Base-by-base conservation (phyloP, 2,113 vertebrate species). In the Rhinopomastus cyanomelas region DNA sequence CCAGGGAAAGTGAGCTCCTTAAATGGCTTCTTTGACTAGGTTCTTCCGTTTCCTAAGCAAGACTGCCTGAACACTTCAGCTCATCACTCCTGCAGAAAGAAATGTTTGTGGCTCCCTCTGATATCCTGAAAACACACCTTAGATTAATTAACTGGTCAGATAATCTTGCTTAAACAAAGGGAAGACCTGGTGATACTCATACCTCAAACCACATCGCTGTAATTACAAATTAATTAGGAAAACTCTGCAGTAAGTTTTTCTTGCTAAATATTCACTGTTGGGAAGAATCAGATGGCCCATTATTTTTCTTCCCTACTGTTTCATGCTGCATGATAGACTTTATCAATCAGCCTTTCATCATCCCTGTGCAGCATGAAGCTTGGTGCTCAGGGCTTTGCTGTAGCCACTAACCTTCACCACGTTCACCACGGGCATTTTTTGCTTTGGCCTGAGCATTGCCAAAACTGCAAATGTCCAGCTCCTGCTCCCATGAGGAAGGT, bases 241-340 rank as follows among this genome's bases (percentile, higher is more conserved):
- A 64, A 51, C 44, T 9, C 37, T 52, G 39, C 59, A 7, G 30
- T 73, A 49, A 81, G 69, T 36, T 92, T 85, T 65, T 48, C 85
- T 71, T 32, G 5, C 88, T 57, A 80, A 71, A 67, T 37, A 82
- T 48, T 82, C 66, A 0, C 67, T 57, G 76, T n/a, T 92, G 44
- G 78, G 56, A 88, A 34, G 83, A 88, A 94, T 93, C 82, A 89
- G 53, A 19, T 0, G 3, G 32, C 12, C 73, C 57, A 75, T 77
- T 93, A 91, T 80, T 93, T 65, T 90, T 61, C 81, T 82, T 72
- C 67, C 90, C 75, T 29, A 52, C 44, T 95, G 85, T 87, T 92
- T 95, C 93, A 87, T 21, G 85, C 94, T 82, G 59, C 85, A 81
- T 95, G 85, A 94, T 80, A 75, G 84, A 78, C 92, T 94, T 95